These are phyloP conservation scores for Antheraea assamensis DNA, from an alignment of 2,888 invertebrate species.

Conservation along the genomic window DNA sequence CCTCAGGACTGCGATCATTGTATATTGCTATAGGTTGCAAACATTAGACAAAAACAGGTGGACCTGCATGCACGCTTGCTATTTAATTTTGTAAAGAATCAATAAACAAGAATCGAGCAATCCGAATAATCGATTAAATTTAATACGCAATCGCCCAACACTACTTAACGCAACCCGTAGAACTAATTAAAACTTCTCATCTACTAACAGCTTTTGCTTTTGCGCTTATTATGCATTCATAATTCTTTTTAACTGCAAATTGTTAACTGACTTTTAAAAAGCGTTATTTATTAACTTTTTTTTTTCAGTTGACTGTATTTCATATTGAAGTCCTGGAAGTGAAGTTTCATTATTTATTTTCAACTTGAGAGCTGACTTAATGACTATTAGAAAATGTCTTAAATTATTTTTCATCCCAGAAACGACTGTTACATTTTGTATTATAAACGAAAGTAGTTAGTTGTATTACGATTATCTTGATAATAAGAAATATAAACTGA, in stretches of 20 bases:
- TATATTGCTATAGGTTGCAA: too few species aligned
- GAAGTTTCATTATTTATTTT: not conserved
- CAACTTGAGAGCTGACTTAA: not conserved
- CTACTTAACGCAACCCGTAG: constrained; percentile 26
- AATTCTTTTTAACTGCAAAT: constrained; percentile 34
- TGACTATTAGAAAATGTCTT: not conserved
- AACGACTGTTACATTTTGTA: not conserved
- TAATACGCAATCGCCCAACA: not conserved
- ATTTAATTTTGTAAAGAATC: not conserved
- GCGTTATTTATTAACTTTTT: not conserved
- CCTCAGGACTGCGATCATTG: too few species aligned
- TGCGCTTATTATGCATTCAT: constrained; percentile 51
- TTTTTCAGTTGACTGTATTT: not conserved
- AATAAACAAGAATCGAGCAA: not conserved
- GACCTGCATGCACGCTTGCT: too few species aligned
- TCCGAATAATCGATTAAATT: not conserved
- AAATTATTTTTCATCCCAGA: not conserved
- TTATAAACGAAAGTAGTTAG: not conserved
- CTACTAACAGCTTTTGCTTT: constrained; percentile 57
- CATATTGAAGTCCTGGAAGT: not conserved
- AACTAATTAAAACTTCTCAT: constrained; percentile 61
- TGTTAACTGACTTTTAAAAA: not conserved
- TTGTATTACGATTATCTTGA: not conserved
- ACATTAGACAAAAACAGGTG: too few species aligned
- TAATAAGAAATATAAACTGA: not conserved